These are phyloP conservation scores for Heliconius eleuchia DNA, from an alignment of 1,140 invertebrate genomes.

Conservation along the genomic window DNA sequence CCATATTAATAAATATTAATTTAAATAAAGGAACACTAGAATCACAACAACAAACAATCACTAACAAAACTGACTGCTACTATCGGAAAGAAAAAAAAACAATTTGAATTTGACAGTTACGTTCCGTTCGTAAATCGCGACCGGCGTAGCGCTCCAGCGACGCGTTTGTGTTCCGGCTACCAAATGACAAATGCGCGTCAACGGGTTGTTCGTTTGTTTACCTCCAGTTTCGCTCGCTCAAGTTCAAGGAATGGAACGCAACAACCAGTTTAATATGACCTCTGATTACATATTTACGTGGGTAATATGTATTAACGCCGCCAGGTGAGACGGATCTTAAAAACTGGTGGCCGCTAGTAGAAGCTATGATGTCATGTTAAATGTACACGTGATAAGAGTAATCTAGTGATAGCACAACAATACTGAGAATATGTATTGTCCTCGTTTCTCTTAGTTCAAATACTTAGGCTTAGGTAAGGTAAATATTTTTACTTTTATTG, in stretches of 20 bases:
- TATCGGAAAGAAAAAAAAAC: not conserved
- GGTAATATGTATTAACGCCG: not conserved
- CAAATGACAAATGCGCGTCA: conserved; percentile 77
- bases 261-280: conserved; percentile 42
- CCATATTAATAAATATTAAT: not conserved
- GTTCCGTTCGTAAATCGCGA: conserved; percentile 16
- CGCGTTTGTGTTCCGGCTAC: conserved; percentile 57
- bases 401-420: conserved; percentile 33
- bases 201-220: conserved; percentile 73
- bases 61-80: not conserved
- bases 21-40: not conserved
- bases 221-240: conserved; percentile 66
- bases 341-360: conserved; percentile 26
- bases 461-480: not conserved
- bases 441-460: not conserved
- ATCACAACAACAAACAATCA: not conserved
- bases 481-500: conserved; percentile 5
- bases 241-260: conserved; percentile 73
- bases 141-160: conserved; percentile 43
- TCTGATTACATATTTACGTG: conserved; percentile 31
- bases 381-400: conserved; percentile 27
- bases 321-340: conserved; percentile 23
- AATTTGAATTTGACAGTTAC: conserved; percentile 35
- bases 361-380: conserved; percentile 52
- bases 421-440: conserved; percentile 22